Evolutionary conservation across 2,113 vertebrate genomes (phyloP), one percentile per base, ranked within the genome.

Genomic region (Apodemus speciosus): DNA sequence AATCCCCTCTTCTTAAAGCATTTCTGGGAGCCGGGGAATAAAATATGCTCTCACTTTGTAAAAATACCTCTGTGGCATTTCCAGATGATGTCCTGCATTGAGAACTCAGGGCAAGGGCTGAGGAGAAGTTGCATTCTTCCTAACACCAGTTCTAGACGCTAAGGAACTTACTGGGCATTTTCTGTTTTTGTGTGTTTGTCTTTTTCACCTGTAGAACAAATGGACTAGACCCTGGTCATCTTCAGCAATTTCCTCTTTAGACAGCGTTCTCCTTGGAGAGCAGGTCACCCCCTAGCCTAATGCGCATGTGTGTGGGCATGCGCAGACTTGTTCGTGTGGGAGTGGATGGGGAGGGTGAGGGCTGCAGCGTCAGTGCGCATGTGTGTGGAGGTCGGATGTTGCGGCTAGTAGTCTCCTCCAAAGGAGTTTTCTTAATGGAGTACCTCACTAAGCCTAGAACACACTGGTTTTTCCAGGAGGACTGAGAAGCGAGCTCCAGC

Each of bases 71-170:
- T 53, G 38, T 69, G 40, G 11, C 27, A 3, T 75, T 32, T 79
- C 46, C 11, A 56, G 46, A 38, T 40, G 23, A 53, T 53, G 38
- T 30, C 11, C 46, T 3, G 15, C 4, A 0, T 15, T 20, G 64
- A 75, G 51, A 58, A 64, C 13, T 10, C 0, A 4, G n/a, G 23
- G 25, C 4, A 32, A 38, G 58, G 51, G 2, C 8, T 75, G 16
- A 11, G 30, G 0, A 23, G 66, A 49, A 35, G 35, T 0, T 9
- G 1, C 7, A 9, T 53, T n/a, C 23, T 16, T 53, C 7, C 3
- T 18, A n/a, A 68, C 20, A 14, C n/a, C 49, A 4, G 3, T 35
- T n/a, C 16, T 62, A 25, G 56, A 5, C 11, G 46, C 68, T 43
- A 20, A 81, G 79, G n/a, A 93, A 84, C 58, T 27, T 9, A 10